A percentile compares a stretch with the other conserved stretches of the same genome.
Evolutionary conservation across 1,140 invertebrate genomes (phyloP).

Genomic region (Druon quercuslanigerum): DNA sequence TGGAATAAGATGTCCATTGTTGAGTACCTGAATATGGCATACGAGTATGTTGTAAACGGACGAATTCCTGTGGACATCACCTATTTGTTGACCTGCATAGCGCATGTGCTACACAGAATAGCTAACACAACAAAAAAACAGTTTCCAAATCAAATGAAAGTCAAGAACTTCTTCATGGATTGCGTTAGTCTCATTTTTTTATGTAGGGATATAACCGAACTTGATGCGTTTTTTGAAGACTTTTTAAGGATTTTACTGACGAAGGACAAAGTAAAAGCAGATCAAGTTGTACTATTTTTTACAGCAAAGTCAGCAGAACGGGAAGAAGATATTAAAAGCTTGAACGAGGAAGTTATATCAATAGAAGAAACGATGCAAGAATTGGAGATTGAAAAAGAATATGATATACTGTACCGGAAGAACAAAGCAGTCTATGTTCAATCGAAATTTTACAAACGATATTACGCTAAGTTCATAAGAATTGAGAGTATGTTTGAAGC

Average conservation of each 20-base stretch:
- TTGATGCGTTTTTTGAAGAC: not conserved
- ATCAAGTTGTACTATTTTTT: too few relatives aligned
- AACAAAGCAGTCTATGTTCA: constrained; percentile 35
- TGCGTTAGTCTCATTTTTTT: not conserved
- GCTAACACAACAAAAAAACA: not conserved
- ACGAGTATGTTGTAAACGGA: not conserved
- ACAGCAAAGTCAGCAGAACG: not conserved
- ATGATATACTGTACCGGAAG: constrained; percentile 14
- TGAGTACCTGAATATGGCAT: not conserved
- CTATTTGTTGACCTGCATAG: not conserved
- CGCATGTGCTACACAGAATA: not conserved
- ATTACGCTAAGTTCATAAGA: constrained; percentile 6
- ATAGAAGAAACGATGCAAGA: constrained; percentile 34
- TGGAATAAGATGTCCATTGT: not conserved
- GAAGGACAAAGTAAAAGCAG: not conserved
- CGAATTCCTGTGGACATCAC: not conserved
- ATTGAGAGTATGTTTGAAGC: constrained; percentile 23
- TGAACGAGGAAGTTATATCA: not conserved
- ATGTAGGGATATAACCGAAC: not conserved
- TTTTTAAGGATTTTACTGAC: not conserved
- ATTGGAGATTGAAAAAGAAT: not conserved
- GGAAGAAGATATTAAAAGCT: not conserved
- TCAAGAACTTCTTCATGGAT: not conserved
- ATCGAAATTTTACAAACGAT: constrained; percentile 41
- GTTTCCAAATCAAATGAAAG: not conserved